Evolutionary conservation across 92 coral and sea anemone species (phyloP).

Genomic region (Siderastrea radians): DNA sequence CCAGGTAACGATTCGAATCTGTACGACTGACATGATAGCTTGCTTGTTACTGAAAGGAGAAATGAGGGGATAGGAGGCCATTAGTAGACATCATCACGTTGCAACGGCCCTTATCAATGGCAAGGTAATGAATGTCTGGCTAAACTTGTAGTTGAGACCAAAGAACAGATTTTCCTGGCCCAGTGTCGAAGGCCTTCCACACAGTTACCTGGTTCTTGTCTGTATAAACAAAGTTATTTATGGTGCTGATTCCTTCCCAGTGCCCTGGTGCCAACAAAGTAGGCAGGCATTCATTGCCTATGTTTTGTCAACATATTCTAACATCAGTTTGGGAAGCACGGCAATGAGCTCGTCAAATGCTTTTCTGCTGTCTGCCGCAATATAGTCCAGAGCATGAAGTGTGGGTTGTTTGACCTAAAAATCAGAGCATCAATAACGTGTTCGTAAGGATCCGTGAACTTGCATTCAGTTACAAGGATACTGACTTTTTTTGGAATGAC

Average conservation of each 20-base stretch:
- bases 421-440: too few species aligned
- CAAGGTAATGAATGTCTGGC: slow-evolving; percentile 2
- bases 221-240: slow-evolving; percentile 25
- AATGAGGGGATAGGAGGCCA: background rate
- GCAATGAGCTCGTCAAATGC: slow-evolving; percentile 51
- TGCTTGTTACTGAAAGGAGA: background rate
- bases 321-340: slow-evolving; percentile 21
- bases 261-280: background rate
- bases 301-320: slow-evolving; percentile 3
- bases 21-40: slow-evolving; percentile 6
- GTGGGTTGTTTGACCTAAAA: slow-evolving; percentile 41
- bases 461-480: too few species aligned
- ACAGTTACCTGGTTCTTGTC: slow-evolving; percentile 9
- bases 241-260: slow-evolving; percentile 32
- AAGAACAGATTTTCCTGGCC: slow-evolving; percentile 24
- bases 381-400: slow-evolving; percentile 54
- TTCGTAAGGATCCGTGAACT: too few species aligned
- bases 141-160: slow-evolving; percentile 19
- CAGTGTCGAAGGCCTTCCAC: slow-evolving; percentile 29
- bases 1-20: slow-evolving; percentile 17
- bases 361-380: slow-evolving; percentile 38
- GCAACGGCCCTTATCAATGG: background rate
- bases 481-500: too few species aligned
- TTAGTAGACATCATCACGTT: background rate
- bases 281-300: background rate